phyloP scores from a whole-genome alignment of 1,140 invertebrate genomes.

The Drosophila tristis region DNA sequence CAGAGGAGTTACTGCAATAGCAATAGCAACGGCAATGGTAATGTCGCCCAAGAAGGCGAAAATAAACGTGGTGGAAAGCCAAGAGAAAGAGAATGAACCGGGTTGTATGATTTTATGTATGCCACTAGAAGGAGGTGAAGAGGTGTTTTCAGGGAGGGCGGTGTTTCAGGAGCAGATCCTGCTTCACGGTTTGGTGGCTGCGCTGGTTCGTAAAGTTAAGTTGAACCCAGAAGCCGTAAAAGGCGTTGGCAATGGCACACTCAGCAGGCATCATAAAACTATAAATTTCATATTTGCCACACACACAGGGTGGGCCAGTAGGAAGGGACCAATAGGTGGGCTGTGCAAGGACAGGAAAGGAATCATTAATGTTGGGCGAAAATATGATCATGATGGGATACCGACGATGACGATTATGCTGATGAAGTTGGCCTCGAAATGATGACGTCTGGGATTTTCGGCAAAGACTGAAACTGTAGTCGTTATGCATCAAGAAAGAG shows the following conservation, averaged over 20 bases:
- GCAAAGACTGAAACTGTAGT: constrained; percentile 27
- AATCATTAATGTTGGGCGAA: constrained; percentile 51
- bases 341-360: not conserved
- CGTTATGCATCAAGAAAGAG: constrained; percentile 23
- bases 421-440: constrained; percentile 68
- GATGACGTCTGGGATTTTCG: constrained; percentile 77
- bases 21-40: constrained; percentile 27
- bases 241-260: constrained; percentile 81
- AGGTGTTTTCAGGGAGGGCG: not conserved
- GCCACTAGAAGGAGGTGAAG: constrained; percentile 41
- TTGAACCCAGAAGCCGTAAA: constrained; percentile 77
- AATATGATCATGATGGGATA: constrained; percentile 59
- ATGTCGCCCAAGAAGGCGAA: constrained; percentile 74
- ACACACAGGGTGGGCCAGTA: constrained; percentile 25
- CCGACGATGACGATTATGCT: constrained; percentile 26
- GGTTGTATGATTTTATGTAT: constrained; percentile 79
- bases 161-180: constrained; percentile 22
- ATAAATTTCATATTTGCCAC: constrained; percentile 83
- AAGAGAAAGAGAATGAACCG: constrained; percentile 45
- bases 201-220: constrained; percentile 76
- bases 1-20: not conserved
- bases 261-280: constrained; percentile 83
- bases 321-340: not conserved
- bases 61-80: constrained; percentile 63
- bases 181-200: constrained; percentile 23